phyloP scores from a whole-genome alignment of 37 sponge, comb jelly and placozoan genomes.

The Corticium candelabrum region DNA sequence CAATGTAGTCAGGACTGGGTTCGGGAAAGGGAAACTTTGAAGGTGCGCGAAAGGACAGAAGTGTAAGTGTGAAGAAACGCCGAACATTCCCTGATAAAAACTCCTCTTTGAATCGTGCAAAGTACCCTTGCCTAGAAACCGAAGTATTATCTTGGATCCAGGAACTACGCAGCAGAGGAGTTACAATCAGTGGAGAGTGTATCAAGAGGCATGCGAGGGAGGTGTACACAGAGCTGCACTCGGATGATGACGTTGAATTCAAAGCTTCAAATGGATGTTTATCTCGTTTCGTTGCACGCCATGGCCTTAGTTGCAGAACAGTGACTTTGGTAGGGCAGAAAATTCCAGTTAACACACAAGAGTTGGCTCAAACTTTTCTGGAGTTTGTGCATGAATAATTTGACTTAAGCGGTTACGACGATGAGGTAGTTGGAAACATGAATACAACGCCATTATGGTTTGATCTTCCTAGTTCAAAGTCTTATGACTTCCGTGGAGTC shows the following conservation, averaged over 20 bases:
- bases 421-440: constrained; percentile 2
- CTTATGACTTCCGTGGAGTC: neutral
- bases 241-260: neutral
- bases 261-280: constrained; percentile 2
- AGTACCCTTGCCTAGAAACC: neutral
- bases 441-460: constrained; percentile 1
- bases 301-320: neutral
- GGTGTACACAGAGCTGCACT: neutral
- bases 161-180: neutral
- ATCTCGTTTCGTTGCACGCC: neutral
- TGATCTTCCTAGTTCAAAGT: neutral
- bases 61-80: neutral
- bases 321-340: neutral
- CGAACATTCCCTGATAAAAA: neutral
- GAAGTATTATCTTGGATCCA: neutral
- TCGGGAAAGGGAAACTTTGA: neutral
- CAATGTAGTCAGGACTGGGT: neutral
- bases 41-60: neutral
- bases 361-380: neutral
- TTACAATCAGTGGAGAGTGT: neutral
- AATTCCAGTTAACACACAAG: neutral
- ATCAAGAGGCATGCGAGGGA: neutral
- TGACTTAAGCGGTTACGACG: neutral
- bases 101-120: neutral
- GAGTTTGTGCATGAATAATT: neutral